Evolutionary conservation across 2,888 invertebrate genomes (phyloP).

Genomic region (Oegoconia quadripuncta): DNA sequence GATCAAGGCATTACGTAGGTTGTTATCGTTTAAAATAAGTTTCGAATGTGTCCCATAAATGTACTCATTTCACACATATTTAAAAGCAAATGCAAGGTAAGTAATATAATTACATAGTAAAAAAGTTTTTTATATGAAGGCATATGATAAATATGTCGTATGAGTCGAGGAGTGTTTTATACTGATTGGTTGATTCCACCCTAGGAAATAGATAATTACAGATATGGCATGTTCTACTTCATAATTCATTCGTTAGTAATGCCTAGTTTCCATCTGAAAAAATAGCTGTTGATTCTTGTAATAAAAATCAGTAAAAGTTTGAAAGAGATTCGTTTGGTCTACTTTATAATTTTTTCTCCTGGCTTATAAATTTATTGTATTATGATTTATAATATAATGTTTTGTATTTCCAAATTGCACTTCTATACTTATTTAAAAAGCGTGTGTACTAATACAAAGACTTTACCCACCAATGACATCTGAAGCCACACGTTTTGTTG

Average conservation of each 20-base stretch:
- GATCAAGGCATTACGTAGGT: constrained; percentile 47
- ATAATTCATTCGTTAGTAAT: constrained; percentile 21
- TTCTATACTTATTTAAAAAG: constrained; percentile 31
- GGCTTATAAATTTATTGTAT: constrained; percentile 29
- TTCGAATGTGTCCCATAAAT: constrained; percentile 40
- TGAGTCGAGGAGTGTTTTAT: constrained; percentile 26
- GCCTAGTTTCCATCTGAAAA: constrained; percentile 22
- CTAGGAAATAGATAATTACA: constrained; percentile 20
- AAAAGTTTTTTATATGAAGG: constrained; percentile 41
- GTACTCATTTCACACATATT: constrained; percentile 32
- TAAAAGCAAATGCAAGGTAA: constrained; percentile 32
- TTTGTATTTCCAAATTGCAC: constrained; percentile 41
- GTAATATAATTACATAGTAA: constrained; percentile 27
- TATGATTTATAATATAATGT: constrained; percentile 21
- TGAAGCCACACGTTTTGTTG: constrained; percentile 72
- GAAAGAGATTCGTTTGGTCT: constrained; percentile 48
- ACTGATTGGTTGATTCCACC: constrained; percentile 24
- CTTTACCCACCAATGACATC: constrained; percentile 75
- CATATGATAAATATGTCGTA: constrained; percentile 26
- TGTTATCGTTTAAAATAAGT: constrained; percentile 46
- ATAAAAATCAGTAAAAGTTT: no score
- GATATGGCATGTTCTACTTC: constrained; percentile 27
- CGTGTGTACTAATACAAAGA: constrained; percentile 67
- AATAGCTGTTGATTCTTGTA: no score
- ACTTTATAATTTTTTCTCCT: constrained; percentile 36